phyloP scores from a whole-genome alignment of 2,113 vertebrate species.

The Ellobius talpinus region DNA sequence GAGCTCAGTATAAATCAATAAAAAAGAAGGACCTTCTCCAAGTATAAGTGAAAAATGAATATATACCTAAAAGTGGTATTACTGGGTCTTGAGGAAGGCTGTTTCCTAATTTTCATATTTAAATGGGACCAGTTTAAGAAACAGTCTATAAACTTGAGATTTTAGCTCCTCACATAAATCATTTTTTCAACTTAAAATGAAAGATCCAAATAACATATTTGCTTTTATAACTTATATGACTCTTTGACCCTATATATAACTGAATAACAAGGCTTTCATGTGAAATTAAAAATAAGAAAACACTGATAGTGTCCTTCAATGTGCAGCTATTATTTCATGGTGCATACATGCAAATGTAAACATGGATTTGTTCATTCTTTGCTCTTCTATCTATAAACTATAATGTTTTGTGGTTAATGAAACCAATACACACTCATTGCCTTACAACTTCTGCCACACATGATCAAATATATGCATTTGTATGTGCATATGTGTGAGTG shows the following conservation, averaged over 20 bases:
- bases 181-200: not conserved
- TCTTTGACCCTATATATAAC: not conserved
- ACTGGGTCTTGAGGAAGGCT: too few relatives aligned
- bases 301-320: not conserved
- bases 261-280: not conserved
- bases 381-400: not conserved
- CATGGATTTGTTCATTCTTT: not conserved
- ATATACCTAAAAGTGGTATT: too few relatives aligned
- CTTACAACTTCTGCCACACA: not conserved
- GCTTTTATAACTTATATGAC: not conserved
- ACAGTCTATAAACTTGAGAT: not conserved
- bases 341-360: not conserved
- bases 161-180: fast-evolving
- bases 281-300: not conserved
- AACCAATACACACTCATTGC: not conserved
- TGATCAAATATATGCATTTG: fast-evolving
- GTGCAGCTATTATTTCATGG: not conserved
- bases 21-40: not conserved
- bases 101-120: too few relatives aligned
- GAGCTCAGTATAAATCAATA: too few relatives aligned
- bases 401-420: not conserved
- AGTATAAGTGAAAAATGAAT: not conserved
- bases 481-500: not conserved
- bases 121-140: not conserved
- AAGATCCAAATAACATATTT: not conserved